These are phyloP conservation scores for Gastracanthus pulcherrimus DNA, from an alignment of 2,888 invertebrate species.

Conservation along the genomic window DNA sequence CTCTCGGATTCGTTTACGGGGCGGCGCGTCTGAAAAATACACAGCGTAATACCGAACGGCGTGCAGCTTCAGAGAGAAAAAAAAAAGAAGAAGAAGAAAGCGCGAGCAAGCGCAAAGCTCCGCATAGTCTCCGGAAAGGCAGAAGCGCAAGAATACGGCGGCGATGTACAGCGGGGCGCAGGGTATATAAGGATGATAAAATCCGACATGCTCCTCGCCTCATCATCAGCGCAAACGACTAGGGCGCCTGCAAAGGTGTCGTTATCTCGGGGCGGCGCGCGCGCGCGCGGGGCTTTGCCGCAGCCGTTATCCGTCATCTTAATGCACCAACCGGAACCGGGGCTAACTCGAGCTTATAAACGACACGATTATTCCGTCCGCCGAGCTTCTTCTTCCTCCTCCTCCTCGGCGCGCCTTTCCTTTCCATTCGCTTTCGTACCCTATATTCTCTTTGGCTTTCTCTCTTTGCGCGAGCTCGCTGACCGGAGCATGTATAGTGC, in stretches of 20 bases:
- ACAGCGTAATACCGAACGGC: not conserved
- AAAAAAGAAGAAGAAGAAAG: not conserved
- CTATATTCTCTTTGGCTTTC: too few species aligned
- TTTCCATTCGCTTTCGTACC: too few species aligned
- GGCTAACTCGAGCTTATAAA: constrained; percentile 71
- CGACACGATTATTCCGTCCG: constrained; percentile 71
- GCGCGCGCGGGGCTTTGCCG: constrained; percentile 61
- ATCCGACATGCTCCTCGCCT: constrained; percentile 37
- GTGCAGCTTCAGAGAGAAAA: not conserved
- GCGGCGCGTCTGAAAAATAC: constrained; percentile 4
- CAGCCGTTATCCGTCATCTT: constrained; percentile 71
- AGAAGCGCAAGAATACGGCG: too few species aligned
- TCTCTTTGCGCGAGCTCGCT: not conserved
- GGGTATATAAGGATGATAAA: constrained; percentile 29
- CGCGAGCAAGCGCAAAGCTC: not conserved
- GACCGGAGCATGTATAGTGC: constrained; percentile 4
- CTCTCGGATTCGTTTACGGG: not conserved
- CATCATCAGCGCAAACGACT: constrained; percentile 40
- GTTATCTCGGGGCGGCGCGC: constrained; percentile 66
- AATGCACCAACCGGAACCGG: constrained; percentile 67
- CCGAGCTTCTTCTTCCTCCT: constrained; percentile 43
- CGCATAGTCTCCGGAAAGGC: too few species aligned
- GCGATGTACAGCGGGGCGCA: not conserved
- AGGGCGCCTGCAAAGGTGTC: constrained; percentile 60
- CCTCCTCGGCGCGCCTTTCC: not conserved